These are phyloP conservation scores for Eupithecia tripunctaria DNA, from an alignment of 2,888 invertebrate genomes.

Conservation along the genomic window DNA sequence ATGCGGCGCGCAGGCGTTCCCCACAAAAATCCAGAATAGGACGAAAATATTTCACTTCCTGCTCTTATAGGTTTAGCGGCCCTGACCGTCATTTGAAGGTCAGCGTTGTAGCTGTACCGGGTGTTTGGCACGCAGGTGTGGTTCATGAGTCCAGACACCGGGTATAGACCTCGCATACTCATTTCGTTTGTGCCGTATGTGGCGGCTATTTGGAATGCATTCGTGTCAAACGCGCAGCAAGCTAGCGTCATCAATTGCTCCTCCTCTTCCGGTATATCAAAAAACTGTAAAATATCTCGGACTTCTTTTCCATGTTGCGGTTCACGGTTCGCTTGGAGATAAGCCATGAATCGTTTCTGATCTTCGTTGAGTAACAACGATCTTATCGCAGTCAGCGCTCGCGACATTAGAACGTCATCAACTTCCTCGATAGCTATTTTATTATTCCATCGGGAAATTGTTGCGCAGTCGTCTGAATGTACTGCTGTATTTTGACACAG, in stretches of 20 bases:
- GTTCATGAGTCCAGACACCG: slow-evolving; percentile 87
- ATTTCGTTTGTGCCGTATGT: slow-evolving; percentile 74
- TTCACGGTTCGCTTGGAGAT: slow-evolving; percentile 81
- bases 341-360: slow-evolving; percentile 79
- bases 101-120: slow-evolving; percentile 84
- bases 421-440: slow-evolving; percentile 74
- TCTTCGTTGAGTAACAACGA: slow-evolving; percentile 71
- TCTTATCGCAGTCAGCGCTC: slow-evolving; percentile 72
- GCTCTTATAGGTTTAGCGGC: slow-evolving; percentile 84
- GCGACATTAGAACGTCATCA: slow-evolving; percentile 67
- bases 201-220: slow-evolving; percentile 86
- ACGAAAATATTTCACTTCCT: slow-evolving; percentile 86
- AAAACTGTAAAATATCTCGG: slow-evolving; percentile 76
- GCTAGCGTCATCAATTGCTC: slow-evolving; percentile 84
- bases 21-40: slow-evolving; percentile 88
- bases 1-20: slow-evolving; percentile 86
- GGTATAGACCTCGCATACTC: slow-evolving; percentile 87
- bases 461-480: slow-evolving; percentile 87
- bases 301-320: slow-evolving; percentile 85
- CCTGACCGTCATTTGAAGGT: slow-evolving; percentile 84
- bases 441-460: slow-evolving; percentile 84
- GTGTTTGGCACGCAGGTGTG: slow-evolving; percentile 89
- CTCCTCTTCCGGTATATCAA: slow-evolving; percentile 82
- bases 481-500: slow-evolving; percentile 84
- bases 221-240: slow-evolving; percentile 87